Evolutionary conservation across 1,140 invertebrate genomes (phyloP).

Genomic region (Sitobion miscanthi): DNA sequence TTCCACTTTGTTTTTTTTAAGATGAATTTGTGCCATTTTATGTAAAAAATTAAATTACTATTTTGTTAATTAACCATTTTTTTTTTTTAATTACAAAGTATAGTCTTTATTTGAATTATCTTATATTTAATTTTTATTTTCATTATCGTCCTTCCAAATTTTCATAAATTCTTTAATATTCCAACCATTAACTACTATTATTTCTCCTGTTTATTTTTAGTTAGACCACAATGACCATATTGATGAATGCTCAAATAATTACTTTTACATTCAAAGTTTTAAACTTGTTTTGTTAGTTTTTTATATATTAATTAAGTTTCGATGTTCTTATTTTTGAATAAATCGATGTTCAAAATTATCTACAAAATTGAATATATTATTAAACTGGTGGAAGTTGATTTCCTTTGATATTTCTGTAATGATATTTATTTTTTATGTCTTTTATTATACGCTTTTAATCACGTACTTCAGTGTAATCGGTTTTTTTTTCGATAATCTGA

Average conservation of each 20-base stretch:
- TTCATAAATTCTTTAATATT: not conserved
- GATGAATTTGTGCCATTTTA: not conserved
- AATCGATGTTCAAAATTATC: not conserved
- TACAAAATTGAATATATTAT: not conserved
- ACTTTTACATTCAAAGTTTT: not conserved
- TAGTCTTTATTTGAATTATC: too few relatives aligned
- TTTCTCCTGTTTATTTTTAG: too few relatives aligned
- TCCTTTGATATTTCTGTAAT: not conserved
- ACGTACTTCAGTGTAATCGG: not conserved
- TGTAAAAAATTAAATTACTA: not conserved
- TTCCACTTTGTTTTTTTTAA: not conserved
- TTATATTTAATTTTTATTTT: not conserved
- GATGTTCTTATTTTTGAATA: not conserved
- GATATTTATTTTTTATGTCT: not conserved
- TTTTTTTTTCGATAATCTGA: not conserved
- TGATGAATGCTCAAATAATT: not conserved
- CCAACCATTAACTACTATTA: not conserved
- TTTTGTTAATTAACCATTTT: too few relatives aligned
- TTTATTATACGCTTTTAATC: not conserved
- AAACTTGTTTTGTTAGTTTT: not conserved
- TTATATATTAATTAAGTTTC: not conserved
- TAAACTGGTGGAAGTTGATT: not conserved
- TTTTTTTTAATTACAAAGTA: too few relatives aligned
- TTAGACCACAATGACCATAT: not conserved
- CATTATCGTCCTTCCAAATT: not conserved